Evolutionary conservation across 1,140 invertebrate species (phyloP).

Genomic region (Bombus ignitus): DNA sequence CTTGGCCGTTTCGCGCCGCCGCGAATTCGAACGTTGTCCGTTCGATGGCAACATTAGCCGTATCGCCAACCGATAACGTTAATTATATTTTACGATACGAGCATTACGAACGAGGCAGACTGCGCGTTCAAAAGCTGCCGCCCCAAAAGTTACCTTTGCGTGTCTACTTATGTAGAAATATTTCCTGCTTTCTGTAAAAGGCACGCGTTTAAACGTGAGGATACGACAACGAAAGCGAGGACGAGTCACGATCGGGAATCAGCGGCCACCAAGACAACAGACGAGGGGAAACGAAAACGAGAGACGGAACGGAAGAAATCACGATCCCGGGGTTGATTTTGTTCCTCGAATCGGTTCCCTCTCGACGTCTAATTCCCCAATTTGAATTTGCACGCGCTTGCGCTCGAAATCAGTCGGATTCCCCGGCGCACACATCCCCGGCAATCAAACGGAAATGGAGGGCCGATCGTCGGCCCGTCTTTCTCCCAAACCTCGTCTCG

Average conservation of each 20-base stretch:
- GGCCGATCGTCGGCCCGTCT: constrained; percentile 46
- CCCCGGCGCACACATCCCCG: constrained; percentile 42
- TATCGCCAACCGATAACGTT: constrained; percentile 57
- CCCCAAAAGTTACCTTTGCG: not conserved
- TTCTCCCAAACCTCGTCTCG: not conserved
- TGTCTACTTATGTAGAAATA: not conserved
- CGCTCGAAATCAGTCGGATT: constrained; percentile 54
- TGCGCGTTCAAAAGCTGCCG: constrained; percentile 2
- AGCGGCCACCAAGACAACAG: too few relatives aligned
- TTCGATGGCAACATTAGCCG: constrained; percentile 21
- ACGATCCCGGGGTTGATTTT: constrained; percentile 31
- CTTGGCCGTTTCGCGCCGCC: not conserved
- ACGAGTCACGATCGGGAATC: not conserved
- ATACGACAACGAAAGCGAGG: not conserved
- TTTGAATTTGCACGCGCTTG: constrained; percentile 67
- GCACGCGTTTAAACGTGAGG: not conserved
- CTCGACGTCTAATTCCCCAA: constrained; percentile 71
- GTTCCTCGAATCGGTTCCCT: constrained; percentile 42
- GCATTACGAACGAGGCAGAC: constrained; percentile 42
- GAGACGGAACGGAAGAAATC: not conserved
- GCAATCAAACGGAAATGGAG: constrained; percentile 68
- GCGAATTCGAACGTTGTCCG: not conserved
- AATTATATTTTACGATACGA: constrained; percentile 66
- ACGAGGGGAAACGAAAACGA: too few relatives aligned
- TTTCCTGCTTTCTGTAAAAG: not conserved